A percentile compares a stretch with the other conserved stretches of the same genome.
phyloP scores from a whole-genome alignment of 2,888 invertebrate genomes.

The Eupithecia inturbata region DNA sequence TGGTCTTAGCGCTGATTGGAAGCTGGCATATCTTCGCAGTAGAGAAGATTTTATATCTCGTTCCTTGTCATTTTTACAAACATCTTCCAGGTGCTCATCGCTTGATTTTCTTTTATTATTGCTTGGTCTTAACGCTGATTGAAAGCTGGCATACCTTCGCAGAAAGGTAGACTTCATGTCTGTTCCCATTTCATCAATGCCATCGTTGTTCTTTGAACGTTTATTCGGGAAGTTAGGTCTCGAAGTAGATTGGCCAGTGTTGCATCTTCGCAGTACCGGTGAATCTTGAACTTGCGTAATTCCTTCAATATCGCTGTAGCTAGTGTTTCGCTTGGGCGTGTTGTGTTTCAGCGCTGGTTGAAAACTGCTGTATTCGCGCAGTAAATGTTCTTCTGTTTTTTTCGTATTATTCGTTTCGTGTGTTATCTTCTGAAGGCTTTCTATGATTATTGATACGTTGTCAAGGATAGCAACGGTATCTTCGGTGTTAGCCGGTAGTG shows the following conservation, averaged over 20 bases:
- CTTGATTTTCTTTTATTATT: slow-evolving; percentile 24
- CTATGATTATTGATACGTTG: slow-evolving; percentile 52
- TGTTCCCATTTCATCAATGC: neutral
- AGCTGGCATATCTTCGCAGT: slow-evolving; percentile 54
- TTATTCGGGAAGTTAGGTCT: slow-evolving; percentile 28
- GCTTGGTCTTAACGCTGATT: slow-evolving; percentile 8
- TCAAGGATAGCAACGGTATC: slow-evolving; percentile 40
- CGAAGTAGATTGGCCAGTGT: slow-evolving; percentile 10
- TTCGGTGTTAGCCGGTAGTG: slow-evolving; percentile 54
- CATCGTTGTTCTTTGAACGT: slow-evolving; percentile 7
- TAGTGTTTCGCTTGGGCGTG: slow-evolving; percentile 20
- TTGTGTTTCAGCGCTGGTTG: slow-evolving; percentile 17
- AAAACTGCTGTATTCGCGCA: slow-evolving; percentile 7
- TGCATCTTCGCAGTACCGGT: slow-evolving; percentile 11
- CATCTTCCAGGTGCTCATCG: slow-evolving; percentile 39
- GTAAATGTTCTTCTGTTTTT: slow-evolving; percentile 9
- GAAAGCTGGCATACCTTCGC: slow-evolving; percentile 9
- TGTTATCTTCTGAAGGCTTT: slow-evolving; percentile 28
- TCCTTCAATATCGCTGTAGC: slow-evolving; percentile 33
- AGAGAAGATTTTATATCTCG: neutral
- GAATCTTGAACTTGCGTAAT: slow-evolving; percentile 20
- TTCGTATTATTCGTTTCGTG: neutral
- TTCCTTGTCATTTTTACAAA: slow-evolving; percentile 44
- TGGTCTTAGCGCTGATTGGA: slow-evolving; percentile 45
- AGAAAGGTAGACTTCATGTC: neutral